Percentiles rank a stretch among this genome's conserved stretches.
These are phyloP conservation scores for Rhagium mordax DNA, from an alignment of 2,888 invertebrate genomes.

Conservation along the genomic window DNA sequence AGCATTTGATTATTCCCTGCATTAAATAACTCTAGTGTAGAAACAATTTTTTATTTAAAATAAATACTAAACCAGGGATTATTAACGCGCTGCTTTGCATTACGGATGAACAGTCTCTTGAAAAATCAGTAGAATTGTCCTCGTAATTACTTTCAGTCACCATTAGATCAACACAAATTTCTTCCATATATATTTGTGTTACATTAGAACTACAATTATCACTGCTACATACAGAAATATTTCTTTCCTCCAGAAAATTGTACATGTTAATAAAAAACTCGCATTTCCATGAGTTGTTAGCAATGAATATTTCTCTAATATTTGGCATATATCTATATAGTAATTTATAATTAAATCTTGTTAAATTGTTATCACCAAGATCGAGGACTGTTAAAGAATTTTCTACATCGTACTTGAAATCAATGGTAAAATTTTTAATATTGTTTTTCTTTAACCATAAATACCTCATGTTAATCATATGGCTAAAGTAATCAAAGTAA, in stretches of 20 bases:
- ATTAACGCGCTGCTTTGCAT: slow-evolving; percentile 3
- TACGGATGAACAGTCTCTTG: slow-evolving; percentile 45
- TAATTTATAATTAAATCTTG: slow-evolving; percentile 61
- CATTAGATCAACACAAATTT: slow-evolving; percentile 50
- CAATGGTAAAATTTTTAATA: slow-evolving; percentile 59
- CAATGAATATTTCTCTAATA: slow-evolving; percentile 63
- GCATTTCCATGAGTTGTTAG: slow-evolving; percentile 64
- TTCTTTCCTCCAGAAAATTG: slow-evolving; percentile 59
- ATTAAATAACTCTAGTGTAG: not conserved
- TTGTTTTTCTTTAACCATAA: slow-evolving; percentile 65
- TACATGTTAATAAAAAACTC: slow-evolving; percentile 65
- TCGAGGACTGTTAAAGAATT: slow-evolving; percentile 60
- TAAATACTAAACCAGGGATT: not conserved
- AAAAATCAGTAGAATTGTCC: slow-evolving; percentile 47
- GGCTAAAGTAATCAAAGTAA: slow-evolving; percentile 59
- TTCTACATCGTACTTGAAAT: slow-evolving; percentile 57
- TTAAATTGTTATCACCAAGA: slow-evolving; percentile 62
- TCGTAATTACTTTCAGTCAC: slow-evolving; percentile 31
- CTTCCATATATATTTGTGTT: slow-evolving; percentile 54
- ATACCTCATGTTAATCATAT: slow-evolving; percentile 60
- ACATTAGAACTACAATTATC: slow-evolving; percentile 57
- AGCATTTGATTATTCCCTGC: not conserved
- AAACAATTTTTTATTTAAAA: not conserved
- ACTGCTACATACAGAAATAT: slow-evolving; percentile 62
- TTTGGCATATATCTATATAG: slow-evolving; percentile 62